These are phyloP conservation scores for Poecilia gillii DNA, from an alignment of 2,797 vertebrate species.

Conservation along the genomic window DNA sequence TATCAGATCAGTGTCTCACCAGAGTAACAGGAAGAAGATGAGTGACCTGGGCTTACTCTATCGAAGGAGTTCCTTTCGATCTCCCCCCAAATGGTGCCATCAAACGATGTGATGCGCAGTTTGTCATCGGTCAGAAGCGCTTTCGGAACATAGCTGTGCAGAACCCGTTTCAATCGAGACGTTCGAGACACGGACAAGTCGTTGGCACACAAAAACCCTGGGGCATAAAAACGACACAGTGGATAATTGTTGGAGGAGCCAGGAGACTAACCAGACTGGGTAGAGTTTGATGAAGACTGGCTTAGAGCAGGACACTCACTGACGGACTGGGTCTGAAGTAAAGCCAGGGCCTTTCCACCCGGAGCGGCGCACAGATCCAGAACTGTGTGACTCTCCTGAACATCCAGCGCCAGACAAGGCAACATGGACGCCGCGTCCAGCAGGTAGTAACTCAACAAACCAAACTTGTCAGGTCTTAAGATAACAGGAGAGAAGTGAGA, in stretches of 20 bases:
- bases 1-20: not conserved
- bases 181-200: constrained; percentile 86
- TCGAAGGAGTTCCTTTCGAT: constrained; percentile 85
- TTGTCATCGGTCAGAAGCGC: constrained; percentile 64
- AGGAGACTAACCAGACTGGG: rapidly evolving
- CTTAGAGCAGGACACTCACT: constrained; percentile 74
- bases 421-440: constrained; percentile 93
- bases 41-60: constrained; percentile 77
- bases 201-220: constrained; percentile 88
- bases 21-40: not conserved
- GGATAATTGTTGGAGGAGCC: not conserved
- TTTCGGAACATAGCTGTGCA: constrained; percentile 86
- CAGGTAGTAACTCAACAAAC: constrained; percentile 89
- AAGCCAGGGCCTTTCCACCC: constrained; percentile 90
- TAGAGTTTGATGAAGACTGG: not conserved
- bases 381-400: constrained; percentile 84
- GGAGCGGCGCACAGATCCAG: constrained; percentile 95
- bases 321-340: constrained; percentile 88
- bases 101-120: constrained; percentile 83
- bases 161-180: constrained; percentile 79
- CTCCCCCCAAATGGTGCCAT: constrained; percentile 87
- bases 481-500: constrained; percentile 5
- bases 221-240: not conserved
- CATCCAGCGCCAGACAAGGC: constrained; percentile 87
- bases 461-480: constrained; percentile 79